phyloP scores from a whole-genome alignment of 2,797 vertebrate genomes.

The Pseudochromis fuscus region DNA sequence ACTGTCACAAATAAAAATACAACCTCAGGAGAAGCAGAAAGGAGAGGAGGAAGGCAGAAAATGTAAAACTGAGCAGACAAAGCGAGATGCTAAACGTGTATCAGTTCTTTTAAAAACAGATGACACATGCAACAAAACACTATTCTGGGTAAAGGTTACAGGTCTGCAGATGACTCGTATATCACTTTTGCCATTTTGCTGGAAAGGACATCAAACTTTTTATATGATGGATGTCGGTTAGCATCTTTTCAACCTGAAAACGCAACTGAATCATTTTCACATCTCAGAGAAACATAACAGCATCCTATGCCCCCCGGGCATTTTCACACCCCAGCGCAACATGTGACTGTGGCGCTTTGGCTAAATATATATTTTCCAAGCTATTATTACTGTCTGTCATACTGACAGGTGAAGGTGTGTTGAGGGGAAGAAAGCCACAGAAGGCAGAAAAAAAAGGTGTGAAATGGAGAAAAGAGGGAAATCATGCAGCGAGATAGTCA shows the following conservation, averaged over 20 bases:
- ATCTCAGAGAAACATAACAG: slow-evolving; percentile 56
- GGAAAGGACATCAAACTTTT: slow-evolving; percentile 19
- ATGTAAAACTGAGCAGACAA: background rate
- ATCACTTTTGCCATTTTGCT: slow-evolving; percentile 13
- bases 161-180: slow-evolving; percentile 2
- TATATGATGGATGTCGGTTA: slow-evolving; percentile 38
- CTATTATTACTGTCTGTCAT: slow-evolving; percentile 74
- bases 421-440: slow-evolving; percentile 55
- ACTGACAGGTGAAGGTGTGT: slow-evolving; percentile 74
- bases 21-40: too few relatives aligned
- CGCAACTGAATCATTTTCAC: slow-evolving; percentile 63
- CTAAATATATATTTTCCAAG: slow-evolving; percentile 75
- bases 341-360: slow-evolving; percentile 71
- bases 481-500: slow-evolving; percentile 54
- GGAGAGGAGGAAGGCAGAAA: background rate
- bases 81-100: background rate
- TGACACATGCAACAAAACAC: background rate
- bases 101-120: background rate
- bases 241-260: slow-evolving; percentile 42
- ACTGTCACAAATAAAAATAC: slow-evolving; percentile 2
- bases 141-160: background rate
- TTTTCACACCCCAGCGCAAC: slow-evolving; percentile 69
- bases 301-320: slow-evolving; percentile 45
- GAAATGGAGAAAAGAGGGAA: slow-evolving; percentile 65
- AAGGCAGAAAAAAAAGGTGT: slow-evolving; percentile 59